phyloP scores from a whole-genome alignment of 2,113 vertebrate genomes.

The Polyodon spathula region DNA sequence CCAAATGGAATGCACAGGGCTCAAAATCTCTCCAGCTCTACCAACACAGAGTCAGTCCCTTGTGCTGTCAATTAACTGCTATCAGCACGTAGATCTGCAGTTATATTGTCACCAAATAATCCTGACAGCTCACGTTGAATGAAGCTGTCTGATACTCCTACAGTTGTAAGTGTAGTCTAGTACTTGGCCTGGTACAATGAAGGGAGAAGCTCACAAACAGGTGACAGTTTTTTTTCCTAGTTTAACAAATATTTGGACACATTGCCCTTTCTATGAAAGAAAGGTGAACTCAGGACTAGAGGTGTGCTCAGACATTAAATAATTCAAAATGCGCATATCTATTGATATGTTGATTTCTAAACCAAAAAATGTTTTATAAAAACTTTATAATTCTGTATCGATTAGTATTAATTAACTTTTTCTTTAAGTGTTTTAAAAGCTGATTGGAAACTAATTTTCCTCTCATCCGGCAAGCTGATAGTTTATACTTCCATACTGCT shows the following conservation, averaged over 20 bases:
- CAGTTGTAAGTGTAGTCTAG: not conserved
- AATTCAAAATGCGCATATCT: not conserved
- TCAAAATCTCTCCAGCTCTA: constrained; percentile 45
- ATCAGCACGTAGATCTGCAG: constrained; percentile 50
- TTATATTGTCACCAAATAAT: constrained; percentile 51
- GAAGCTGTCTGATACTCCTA: constrained; percentile 29
- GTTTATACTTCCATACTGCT: no score
- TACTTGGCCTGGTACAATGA: no score
- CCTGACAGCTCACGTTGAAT: constrained; percentile 48
- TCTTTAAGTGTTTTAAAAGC: no score
- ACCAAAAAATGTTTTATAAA: no score
- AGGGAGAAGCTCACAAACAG: no score
- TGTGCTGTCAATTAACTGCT: constrained; percentile 58
- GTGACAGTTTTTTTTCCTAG: no score
- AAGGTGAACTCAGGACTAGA: no score
- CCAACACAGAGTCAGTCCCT: constrained; percentile 46
- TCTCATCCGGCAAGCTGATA: no score
- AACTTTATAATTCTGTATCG: not conserved
- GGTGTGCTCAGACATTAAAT: no score
- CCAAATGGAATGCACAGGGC: constrained; percentile 55
- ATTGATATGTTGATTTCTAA: not conserved
- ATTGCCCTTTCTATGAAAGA: not conserved
- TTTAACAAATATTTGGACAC: no score
- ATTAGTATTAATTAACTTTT: no score
- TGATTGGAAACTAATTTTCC: no score